Base-by-base conservation (phyloP, 2,113 vertebrate species). In the Rhagologus leucostigma region DNA sequence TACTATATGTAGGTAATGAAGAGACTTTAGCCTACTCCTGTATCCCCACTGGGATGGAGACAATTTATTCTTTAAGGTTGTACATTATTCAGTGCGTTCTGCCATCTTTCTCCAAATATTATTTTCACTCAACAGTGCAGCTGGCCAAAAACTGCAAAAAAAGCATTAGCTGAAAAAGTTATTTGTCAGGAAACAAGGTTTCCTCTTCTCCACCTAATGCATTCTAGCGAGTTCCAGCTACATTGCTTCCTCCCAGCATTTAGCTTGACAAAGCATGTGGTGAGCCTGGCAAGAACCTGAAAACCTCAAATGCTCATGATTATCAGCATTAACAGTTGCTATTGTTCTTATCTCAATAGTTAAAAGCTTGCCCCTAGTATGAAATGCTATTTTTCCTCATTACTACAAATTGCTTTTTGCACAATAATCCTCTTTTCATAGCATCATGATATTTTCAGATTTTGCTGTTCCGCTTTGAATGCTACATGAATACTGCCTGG, bases 121-220 rank as follows among this genome's bases (percentile, higher is more conserved):
- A 22, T 82, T 84, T 84, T 91, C 77, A 60, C 49, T 84, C 67
- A 62, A 52, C 42, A 79, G 21, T 19, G 41, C 46, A 96, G 65
- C 49, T 91, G 46, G 74, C 35, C 50, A 82, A 84, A 84, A 47
- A 65, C 18, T 27, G 22, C 1, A 69, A 87, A 85, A 96, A 95
- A 88, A 52, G 6, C 81, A 60, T 33, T 76, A 68, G 50, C 55
- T 88, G 71, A 63, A 92, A 90, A 86, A 77, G 30, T 30, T 80
- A 62, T 60, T 47, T 89, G 39, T 63, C 84, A 91, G 91, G 89
- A 94, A 97, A 92, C 6, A 74, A 37, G 20, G 64, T 89, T 96
- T 95, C 94, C 82, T 91, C 37, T 91, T 89, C 84, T 84, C 87
- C 81, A 84, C 70, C 77, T 89, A 89, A 91, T 22, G 50, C 37